Conservation (phyloP, 2,888 invertebrate genomes). For the Empis stercorea region DNA sequence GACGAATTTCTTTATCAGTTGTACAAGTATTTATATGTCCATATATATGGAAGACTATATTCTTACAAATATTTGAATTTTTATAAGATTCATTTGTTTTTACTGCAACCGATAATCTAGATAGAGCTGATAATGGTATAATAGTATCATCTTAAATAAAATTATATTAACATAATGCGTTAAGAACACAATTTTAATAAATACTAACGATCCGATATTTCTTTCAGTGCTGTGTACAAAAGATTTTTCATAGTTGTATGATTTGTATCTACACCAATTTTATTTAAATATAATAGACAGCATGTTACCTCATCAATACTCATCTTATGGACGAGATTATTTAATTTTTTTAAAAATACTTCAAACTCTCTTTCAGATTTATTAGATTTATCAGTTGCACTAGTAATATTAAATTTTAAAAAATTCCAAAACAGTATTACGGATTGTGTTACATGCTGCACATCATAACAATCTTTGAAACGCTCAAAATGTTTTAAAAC, state of each 20-base stretch:
- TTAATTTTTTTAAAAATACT: slow-evolving; percentile 19
- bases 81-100: slow-evolving; percentile 32
- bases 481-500: slow-evolving; percentile 2
- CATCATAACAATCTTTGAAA: background rate
- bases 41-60: slow-evolving; percentile 33
- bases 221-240: slow-evolving; percentile 19
- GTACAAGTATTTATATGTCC: slow-evolving; percentile 25
- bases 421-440: background rate
- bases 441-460: slow-evolving; percentile 1
- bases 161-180: background rate
- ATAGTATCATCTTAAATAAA: slow-evolving; percentile 16
- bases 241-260: slow-evolving; percentile 29
- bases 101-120: slow-evolving; percentile 35
- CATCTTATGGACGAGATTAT: slow-evolving; percentile 24
- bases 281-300: slow-evolving; percentile 37
- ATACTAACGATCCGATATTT: slow-evolving; percentile 20
- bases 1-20: slow-evolving; percentile 32
- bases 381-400: background rate
- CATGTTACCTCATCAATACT: slow-evolving; percentile 33
- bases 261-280: slow-evolving; percentile 34
- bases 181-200: background rate
- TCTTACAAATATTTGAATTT: slow-evolving; percentile 30
- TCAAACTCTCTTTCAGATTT: slow-evolving; percentile 8
- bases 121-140: slow-evolving; percentile 30
- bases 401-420: background rate